phyloP scores from a whole-genome alignment of 2,797 vertebrate species.

The Coilia nasus region DNA sequence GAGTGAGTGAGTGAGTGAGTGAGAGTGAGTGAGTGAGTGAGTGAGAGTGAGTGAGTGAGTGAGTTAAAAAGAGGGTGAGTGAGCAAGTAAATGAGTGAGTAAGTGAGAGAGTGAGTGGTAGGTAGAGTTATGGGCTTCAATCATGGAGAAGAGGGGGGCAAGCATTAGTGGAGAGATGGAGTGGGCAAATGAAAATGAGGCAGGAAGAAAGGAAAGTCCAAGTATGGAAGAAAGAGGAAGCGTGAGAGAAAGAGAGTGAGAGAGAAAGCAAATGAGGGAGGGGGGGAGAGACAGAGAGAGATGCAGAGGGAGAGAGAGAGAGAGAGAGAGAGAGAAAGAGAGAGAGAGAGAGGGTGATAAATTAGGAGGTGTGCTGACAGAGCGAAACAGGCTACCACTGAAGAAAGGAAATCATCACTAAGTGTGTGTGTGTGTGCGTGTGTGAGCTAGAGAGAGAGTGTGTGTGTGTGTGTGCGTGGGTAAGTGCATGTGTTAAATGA shows the following conservation, averaged over 20 bases:
- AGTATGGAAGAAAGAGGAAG: slow-evolving; percentile 24
- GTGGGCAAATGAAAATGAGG: background rate
- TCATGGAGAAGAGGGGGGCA: background rate
- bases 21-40: background rate
- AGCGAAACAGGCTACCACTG: slow-evolving; percentile 48
- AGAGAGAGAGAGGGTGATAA: slow-evolving; percentile 50
- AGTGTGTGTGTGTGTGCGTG: slow-evolving; percentile 41
- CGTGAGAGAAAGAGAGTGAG: slow-evolving; percentile 21
- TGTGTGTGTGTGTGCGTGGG: slow-evolving; percentile 25
- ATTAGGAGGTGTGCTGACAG: slow-evolving; percentile 57
- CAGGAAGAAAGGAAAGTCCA: slow-evolving; percentile 22
- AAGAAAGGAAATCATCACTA: slow-evolving; percentile 50
- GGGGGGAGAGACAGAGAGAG: slow-evolving; percentile 45
- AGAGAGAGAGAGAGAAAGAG: slow-evolving; percentile 28
- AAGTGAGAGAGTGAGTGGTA: background rate
- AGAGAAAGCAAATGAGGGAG: slow-evolving; percentile 38
- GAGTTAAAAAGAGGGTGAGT: background rate
- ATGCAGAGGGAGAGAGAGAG: slow-evolving; percentile 46
- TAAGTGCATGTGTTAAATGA: slow-evolving; percentile 18
- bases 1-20: background rate
- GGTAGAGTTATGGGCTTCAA: slow-evolving; percentile 4
- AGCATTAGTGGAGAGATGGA: background rate
- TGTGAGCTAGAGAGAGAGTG: slow-evolving; percentile 37
- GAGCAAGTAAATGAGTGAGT: background rate
- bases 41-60: background rate